Evolutionary conservation across 2,113 vertebrate genomes (phyloP), one percentile per base, ranked within the genome.

Genomic region (Nesoenas mayeri): DNA sequence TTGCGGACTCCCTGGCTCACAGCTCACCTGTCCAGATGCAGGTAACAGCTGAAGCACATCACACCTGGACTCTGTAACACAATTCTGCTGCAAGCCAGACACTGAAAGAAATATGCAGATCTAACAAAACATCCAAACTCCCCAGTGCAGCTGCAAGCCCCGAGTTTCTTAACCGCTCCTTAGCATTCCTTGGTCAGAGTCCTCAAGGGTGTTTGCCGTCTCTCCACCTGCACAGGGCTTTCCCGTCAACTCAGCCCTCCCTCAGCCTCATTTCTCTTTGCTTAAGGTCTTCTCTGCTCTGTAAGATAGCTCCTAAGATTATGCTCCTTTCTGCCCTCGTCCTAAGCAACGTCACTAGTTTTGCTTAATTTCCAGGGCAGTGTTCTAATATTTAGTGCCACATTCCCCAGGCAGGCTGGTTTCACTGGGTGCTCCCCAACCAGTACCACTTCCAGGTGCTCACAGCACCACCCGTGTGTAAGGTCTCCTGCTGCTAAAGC

Each of bases 11-110:
- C 64, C 51, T 47, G 58, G 9, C 4, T 82, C 42, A 40, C 38
- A 64, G 36, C 29, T 86, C 38, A 6, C 60, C 77, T 56, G 72
- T 50, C 67, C 94, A 93, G 83, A 91, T 25, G 77, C 38, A 92
- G 74, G 57, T 36, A 85, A 1, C 73, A 89, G 75, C 82, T 92
- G 79, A 22, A 70, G 60, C 64, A 57, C 2, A 0, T 1, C 71
- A 91, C 96, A 96, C 91, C 95, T 96, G 95, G 80, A 69, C 89
- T 81, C 14, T 34, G 31, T 89, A 81, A 20, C 80, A 48, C 36
- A 61, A 87, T 79, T 92, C 78, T 89, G 83, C 91, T 97, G 86
- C 40, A 0, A 97, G 95, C 86, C 94, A 95, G 89, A 89, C 80
- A 74, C 77, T 38, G 1, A 74, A 26, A 95, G 91, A 96, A 95